Conservation (phyloP, 1,140 invertebrate genomes). For the Ceratitis capitata region DNA sequence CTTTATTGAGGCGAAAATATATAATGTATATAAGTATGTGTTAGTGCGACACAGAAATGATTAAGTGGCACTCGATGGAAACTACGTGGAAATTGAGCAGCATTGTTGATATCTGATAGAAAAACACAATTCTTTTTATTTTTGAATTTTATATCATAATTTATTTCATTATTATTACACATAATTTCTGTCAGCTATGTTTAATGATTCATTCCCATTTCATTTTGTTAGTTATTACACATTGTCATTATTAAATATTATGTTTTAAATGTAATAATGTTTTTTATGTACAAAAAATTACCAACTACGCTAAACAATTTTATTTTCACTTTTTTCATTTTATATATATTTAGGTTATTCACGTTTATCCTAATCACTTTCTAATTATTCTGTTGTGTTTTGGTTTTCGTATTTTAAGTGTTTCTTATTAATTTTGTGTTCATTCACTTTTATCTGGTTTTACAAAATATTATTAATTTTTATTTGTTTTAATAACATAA, state of each 20-base stretch:
- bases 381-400: neutral
- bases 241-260: conserved; percentile 40
- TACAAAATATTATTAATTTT: neutral
- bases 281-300: conserved; percentile 43
- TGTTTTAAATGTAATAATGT: conserved; percentile 38
- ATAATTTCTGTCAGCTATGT: conserved; percentile 43
- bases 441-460: neutral
- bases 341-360: conserved; percentile 26
- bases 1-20: no score
- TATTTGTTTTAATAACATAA: conserved; percentile 18
- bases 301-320: conserved; percentile 44
- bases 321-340: no score
- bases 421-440: conserved; percentile 1
- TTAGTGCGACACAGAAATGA: no score
- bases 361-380: neutral
- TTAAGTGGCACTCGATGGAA: no score
- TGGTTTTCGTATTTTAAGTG: neutral
- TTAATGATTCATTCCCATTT: conserved; percentile 27
- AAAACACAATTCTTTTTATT: neutral
- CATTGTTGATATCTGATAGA: no score
- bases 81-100: no score
- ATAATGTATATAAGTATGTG: no score
- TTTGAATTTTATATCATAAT: conserved; percentile 36
- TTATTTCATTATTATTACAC: conserved; percentile 42
- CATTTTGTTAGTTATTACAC: neutral